These are phyloP conservation scores for Diabrotica undecimpunctata DNA, from an alignment of 1,140 invertebrate species.

Conservation along the genomic window DNA sequence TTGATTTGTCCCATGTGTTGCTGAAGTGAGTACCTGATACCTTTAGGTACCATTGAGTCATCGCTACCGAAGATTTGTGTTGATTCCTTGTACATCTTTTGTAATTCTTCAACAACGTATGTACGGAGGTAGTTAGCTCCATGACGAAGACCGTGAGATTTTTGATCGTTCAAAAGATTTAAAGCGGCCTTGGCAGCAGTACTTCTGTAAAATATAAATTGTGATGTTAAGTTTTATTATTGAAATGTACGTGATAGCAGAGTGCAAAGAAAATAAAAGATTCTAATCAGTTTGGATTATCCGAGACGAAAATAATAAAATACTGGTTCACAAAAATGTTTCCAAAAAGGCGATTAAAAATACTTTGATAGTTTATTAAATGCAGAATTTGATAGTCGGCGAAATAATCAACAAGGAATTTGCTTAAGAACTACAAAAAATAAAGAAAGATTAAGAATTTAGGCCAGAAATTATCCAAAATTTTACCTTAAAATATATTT, in stretches of 20 bases:
- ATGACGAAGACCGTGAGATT: constrained; percentile 52
- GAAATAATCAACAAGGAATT: too few species aligned
- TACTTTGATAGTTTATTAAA: too few species aligned
- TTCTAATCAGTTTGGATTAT: background rate
- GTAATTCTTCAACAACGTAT: constrained; percentile 47
- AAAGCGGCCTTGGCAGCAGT: constrained; percentile 54
- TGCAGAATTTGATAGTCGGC: too few species aligned
- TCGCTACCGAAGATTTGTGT: constrained; percentile 53
- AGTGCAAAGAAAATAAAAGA: constrained; percentile 22
- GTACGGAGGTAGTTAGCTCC: constrained; percentile 50
- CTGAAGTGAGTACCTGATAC: constrained; percentile 44
- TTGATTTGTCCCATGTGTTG: constrained; percentile 47
- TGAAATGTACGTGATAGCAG: too few species aligned
- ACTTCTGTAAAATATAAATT: constrained; percentile 45
- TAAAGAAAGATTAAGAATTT: too few species aligned
- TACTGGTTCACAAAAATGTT: too few species aligned
- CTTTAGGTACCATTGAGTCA: constrained; percentile 53
- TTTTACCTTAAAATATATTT: too few species aligned
- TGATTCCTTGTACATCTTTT: constrained; percentile 46
- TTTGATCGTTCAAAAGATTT: constrained; percentile 52
- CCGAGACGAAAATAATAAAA: too few species aligned
- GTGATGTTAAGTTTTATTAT: too few species aligned
- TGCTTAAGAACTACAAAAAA: too few species aligned
- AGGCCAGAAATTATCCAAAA: too few species aligned
- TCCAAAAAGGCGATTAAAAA: too few species aligned